Conservation (phyloP, 2,888 invertebrate genomes). For the Melitaea athalia region DNA sequence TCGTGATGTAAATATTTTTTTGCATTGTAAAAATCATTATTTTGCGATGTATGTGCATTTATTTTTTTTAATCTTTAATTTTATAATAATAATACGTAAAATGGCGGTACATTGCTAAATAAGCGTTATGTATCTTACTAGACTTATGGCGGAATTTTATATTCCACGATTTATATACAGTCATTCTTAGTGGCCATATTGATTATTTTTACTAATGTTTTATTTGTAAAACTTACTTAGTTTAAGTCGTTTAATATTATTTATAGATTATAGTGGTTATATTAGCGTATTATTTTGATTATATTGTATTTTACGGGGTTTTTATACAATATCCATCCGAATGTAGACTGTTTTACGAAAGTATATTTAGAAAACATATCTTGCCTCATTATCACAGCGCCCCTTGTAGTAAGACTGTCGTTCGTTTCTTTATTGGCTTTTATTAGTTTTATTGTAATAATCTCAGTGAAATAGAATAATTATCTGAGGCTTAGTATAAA, state of each 20-base stretch:
- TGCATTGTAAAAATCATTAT: slow-evolving; percentile 23
- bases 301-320: slow-evolving; percentile 14
- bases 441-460: slow-evolving; percentile 45
- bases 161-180: slow-evolving; percentile 11
- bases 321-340: slow-evolving; percentile 16
- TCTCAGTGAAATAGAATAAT: not conserved
- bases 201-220: slow-evolving; percentile 10
- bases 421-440: slow-evolving; percentile 47
- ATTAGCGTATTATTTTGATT: slow-evolving; percentile 16
- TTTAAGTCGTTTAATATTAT: slow-evolving; percentile 10
- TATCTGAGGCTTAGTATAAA: slow-evolving; percentile 3
- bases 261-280: slow-evolving; percentile 10
- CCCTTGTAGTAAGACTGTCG: slow-evolving; percentile 45
- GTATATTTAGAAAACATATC: slow-evolving; percentile 23
- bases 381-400: slow-evolving; percentile 29
- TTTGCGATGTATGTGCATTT: slow-evolving; percentile 29
- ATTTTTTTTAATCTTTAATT: slow-evolving; percentile 19
- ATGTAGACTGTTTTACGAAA: slow-evolving; percentile 16
- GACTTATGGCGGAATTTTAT: not conserved
- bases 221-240: slow-evolving; percentile 20
- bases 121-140: not conserved
- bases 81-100: slow-evolving; percentile 4
- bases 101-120: not conserved
- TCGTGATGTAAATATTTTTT: slow-evolving; percentile 29
- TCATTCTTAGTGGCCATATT: slow-evolving; percentile 30